Evolutionary conservation across 2,888 invertebrate species (phyloP).

Genomic region (Peribatodes rhomboidaria): DNA sequence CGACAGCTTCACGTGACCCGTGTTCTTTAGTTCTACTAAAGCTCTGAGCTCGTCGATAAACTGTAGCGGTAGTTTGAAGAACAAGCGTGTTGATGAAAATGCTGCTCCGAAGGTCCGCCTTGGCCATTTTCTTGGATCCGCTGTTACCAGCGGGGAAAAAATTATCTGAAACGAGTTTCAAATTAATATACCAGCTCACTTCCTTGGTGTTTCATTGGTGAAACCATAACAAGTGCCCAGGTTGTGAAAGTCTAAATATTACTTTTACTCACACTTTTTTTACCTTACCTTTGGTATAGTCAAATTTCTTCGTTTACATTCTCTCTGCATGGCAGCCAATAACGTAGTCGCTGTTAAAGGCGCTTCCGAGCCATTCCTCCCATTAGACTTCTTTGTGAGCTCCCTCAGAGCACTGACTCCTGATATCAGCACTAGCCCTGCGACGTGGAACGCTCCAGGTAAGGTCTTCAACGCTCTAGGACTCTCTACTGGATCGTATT

Average conservation of each 20-base stretch:
- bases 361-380: slow-evolving; percentile 69
- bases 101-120: slow-evolving; percentile 58
- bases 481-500: slow-evolving; percentile 92
- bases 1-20: slow-evolving; percentile 66
- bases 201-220: background rate
- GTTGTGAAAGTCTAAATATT: no score
- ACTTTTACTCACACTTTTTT: background rate
- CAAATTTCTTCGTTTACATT: slow-evolving; percentile 74
- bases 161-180: slow-evolving; percentile 65
- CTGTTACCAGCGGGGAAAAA: slow-evolving; percentile 75
- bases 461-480: slow-evolving; percentile 88
- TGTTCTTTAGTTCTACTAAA: slow-evolving; percentile 66
- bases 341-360: slow-evolving; percentile 78
- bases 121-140: slow-evolving; percentile 81
- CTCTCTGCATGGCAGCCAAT: slow-evolving; percentile 71
- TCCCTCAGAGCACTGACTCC: slow-evolving; percentile 88
- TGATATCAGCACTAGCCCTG: slow-evolving; percentile 88
- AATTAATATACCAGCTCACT: no score
- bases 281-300: slow-evolving; percentile 72
- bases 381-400: slow-evolving; percentile 82
- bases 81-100: slow-evolving; percentile 54
- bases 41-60: slow-evolving; percentile 72
- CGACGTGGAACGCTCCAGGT: slow-evolving; percentile 87
- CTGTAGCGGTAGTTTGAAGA: slow-evolving; percentile 66
- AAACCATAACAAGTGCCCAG: background rate